phyloP scores from a whole-genome alignment of 1,140 invertebrate genomes.

The Thaumetopoea pityocampa region DNA sequence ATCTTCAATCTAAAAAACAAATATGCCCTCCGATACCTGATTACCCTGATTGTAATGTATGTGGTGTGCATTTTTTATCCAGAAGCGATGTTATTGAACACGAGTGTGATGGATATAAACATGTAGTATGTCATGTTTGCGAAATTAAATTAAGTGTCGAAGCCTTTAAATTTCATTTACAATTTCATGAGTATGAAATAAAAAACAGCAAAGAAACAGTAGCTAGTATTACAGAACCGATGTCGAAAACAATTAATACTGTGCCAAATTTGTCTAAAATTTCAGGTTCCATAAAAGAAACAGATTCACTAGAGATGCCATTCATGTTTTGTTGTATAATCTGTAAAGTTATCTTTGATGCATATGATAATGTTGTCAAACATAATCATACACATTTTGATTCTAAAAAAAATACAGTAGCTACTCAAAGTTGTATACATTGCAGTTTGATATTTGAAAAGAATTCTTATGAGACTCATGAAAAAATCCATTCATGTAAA shows the following conservation, averaged over 20 bases:
- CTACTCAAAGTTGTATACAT: slow-evolving; percentile 23
- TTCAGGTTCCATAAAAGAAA: not conserved
- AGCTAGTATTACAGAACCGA: not conserved
- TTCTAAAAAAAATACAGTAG: slow-evolving; percentile 12
- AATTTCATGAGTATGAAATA: slow-evolving; percentile 37
- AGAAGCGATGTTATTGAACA: slow-evolving; percentile 29
- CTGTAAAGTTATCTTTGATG: slow-evolving; percentile 32
- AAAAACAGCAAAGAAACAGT: not conserved
- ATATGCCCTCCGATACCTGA: slow-evolving; percentile 41
- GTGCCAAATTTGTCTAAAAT: not conserved
- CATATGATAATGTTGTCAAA: slow-evolving; percentile 47
- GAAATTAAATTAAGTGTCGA: slow-evolving; percentile 31
- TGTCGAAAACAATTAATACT: not conserved
- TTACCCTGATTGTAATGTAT: slow-evolving; percentile 41
- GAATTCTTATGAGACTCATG: slow-evolving; percentile 24
- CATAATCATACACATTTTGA: slow-evolving; percentile 44
- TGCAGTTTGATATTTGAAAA: slow-evolving; percentile 32
- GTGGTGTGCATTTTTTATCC: slow-evolving; percentile 37
- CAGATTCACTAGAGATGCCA: not conserved
- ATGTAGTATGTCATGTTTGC: slow-evolving; percentile 35
- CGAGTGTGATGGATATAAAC: slow-evolving; percentile 26
- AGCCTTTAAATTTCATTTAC: slow-evolving; percentile 41
- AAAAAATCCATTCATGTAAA: slow-evolving; percentile 22
- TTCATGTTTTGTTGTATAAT: slow-evolving; percentile 34
- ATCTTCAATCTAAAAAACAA: slow-evolving; percentile 28